Evolutionary conservation across 2,797 vertebrate species (phyloP).

Genomic region (Lophura swinhoii): DNA sequence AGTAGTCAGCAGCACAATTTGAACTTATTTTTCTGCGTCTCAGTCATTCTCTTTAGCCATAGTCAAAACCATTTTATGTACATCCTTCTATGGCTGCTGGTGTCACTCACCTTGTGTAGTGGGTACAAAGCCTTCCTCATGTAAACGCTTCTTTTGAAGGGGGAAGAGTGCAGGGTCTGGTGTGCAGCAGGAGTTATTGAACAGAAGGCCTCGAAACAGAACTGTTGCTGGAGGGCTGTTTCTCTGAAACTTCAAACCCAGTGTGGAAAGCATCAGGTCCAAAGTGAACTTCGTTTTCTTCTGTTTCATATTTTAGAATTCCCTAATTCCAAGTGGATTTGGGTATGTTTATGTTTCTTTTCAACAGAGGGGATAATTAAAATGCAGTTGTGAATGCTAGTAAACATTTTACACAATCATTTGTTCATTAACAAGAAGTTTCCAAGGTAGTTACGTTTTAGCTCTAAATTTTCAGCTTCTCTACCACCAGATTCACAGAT

Average conservation of each 20-base stretch:
- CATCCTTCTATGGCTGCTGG: neutral
- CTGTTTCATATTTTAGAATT: neutral
- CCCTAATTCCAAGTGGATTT: neutral
- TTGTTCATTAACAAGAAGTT: conserved; percentile 8
- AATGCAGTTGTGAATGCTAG: neutral
- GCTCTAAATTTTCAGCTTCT: neutral
- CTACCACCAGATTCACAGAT: neutral
- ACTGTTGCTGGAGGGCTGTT: neutral
- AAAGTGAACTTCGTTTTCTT: conserved; percentile 1
- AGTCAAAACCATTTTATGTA: neutral
- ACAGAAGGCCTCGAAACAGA: conserved; percentile 3
- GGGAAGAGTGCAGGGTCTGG: neutral
- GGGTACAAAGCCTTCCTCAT: neutral
- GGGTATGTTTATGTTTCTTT: neutral
- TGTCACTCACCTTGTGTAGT: neutral
- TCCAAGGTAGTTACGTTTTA: neutral
- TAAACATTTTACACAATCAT: neutral
- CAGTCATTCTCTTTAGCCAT: neutral
- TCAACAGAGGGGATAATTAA: neutral
- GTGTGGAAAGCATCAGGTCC: neutral
- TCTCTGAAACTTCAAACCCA: neutral
- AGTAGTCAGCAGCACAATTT: neutral
- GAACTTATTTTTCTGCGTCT: neutral
- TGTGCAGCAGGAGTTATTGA: neutral
- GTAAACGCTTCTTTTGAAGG: neutral